Base-by-base conservation (phyloP, 1,140 invertebrate species). In the Conus betulinus region DNA sequence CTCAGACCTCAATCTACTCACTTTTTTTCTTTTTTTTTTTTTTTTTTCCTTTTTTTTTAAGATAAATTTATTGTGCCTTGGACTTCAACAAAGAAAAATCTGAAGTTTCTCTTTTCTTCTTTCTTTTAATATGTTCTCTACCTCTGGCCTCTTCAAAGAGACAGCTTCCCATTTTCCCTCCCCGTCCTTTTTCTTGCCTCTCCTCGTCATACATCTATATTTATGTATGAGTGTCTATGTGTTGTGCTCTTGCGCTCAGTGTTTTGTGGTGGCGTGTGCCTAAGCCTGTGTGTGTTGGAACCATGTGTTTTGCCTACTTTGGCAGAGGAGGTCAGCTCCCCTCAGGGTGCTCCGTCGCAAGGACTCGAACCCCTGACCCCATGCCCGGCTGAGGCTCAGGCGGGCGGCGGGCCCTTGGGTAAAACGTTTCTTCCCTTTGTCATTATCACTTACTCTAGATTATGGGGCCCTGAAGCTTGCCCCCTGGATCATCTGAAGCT, bases 371-470 rank as follows among this genome's bases (percentile, higher is more conserved):
- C 79, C 82, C 23, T n/a, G 82, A 84, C 55, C 82, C 82, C 82
- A 63, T 84, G 82, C 57, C 23, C 53, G 82, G 82, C 82, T 67
- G 57, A 84, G 53, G 82, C 57, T 67, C 55, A 84, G 82, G 79
- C 79, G 79, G 82, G 57, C 55, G 53, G 27, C 57, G 53, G 57
- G 82, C 82, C 57, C 23, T 63, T 60, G 82, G 82, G 82, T 84
- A 84, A 84, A 60, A 25, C 55, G 82, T 84, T 84, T 84, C 82
- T 84, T 84, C 82, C 82, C 82, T 84, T 84, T 84, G 53, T 84
- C 52, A 63, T 67, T 17, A 71, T 71, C 67, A 84, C 55, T 84
- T 67, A 84, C 25, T 83, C 81, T 83, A 83, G 81, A 53, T 15
- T 83, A 11, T 60, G 57, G 15, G 81, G 51, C 15, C 81, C n/a